These are phyloP conservation scores for Spilarctia lutea DNA, from an alignment of 2,888 invertebrate species.

Conservation along the genomic window DNA sequence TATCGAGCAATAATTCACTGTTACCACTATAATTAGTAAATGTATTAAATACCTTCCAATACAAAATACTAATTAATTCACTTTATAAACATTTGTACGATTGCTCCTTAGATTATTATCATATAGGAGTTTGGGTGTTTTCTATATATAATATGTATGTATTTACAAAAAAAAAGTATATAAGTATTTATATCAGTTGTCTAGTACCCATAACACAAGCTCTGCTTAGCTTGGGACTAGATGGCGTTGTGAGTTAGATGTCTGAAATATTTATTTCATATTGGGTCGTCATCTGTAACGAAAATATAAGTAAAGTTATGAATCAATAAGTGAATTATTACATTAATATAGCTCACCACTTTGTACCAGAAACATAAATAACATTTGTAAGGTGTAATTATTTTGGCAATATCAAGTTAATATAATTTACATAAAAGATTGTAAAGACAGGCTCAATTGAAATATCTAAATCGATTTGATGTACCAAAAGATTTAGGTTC, in stretches of 20 bases:
- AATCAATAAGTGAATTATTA: conserved; percentile 11
- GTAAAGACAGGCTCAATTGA: neutral
- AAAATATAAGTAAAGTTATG: neutral
- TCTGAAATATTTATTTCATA: too few relatives aligned
- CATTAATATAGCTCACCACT: neutral
- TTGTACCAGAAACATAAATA: conserved; percentile 10
- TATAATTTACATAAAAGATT: conserved; percentile 3
- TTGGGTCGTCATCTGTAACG: neutral
- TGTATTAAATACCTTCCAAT: neutral
- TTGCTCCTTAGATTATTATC: neutral
- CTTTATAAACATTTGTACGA: neutral
- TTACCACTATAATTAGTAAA: neutral
- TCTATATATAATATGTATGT: too few relatives aligned
- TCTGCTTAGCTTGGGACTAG: too few relatives aligned
- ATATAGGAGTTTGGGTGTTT: too few relatives aligned
- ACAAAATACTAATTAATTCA: neutral
- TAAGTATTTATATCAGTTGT: too few relatives aligned
- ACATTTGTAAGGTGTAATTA: conserved; percentile 11
- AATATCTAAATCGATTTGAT: conserved; percentile 5
- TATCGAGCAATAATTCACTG: neutral
- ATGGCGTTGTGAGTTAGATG: too few relatives aligned
- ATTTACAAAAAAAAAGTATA: too few relatives aligned
- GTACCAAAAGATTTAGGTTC: neutral
- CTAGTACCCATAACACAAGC: too few relatives aligned
- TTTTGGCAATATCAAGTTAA: neutral